Base-by-base conservation (phyloP, 1,140 invertebrate genomes). In the Bombus waltoni region DNA sequence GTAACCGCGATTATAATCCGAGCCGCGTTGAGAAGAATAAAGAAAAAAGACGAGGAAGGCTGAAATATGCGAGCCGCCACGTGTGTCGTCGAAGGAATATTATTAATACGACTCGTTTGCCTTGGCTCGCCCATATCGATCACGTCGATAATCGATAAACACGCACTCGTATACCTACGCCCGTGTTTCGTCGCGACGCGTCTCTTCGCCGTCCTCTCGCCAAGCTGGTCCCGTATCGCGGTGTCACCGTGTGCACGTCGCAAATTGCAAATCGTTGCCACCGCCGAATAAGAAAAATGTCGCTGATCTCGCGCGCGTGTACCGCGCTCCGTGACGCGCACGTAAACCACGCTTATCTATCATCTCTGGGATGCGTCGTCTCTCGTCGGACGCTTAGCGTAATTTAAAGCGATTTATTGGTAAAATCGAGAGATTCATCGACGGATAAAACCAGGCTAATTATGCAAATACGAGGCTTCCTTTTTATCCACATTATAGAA, bases 61-160 rank as follows among this genome's bases (percentile, higher is more conserved):
- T 83, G 78, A 88, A 72, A 81, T 81, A 84, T 68, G 42, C 68
- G 77, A 68, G 6, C n/a, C n/a, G 57, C 72, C 76, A 71, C 81
- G 66, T 62, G 76, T 68, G 65, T 76, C 75, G 65, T 65, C 75
- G 42, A 28, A 38, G 83, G 89, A 92, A 91, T 93, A 91, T 93
- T 94, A 93, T 93, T 93, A 93, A 91, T 90, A 87, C 81, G 42
- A 94, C 92, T 91, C 78, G 94, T 88, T 94, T 87, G 89, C 94
- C 93, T 95, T 95, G 94, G 92, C 89, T 93, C 84, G 88, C 91
- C 91, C 91, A 92, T 94, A 94, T 94, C 92, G 92, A 94, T 94
- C 91, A 87, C 89, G 59, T 75, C 85, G 92, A 91, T 92, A 93
- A 92, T 93, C 91, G 91, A 93, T 93, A 93, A 94, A 94, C 87